Base-by-base conservation (phyloP, 2,113 vertebrate genomes). In the Pachypanchax playfairii region DNA sequence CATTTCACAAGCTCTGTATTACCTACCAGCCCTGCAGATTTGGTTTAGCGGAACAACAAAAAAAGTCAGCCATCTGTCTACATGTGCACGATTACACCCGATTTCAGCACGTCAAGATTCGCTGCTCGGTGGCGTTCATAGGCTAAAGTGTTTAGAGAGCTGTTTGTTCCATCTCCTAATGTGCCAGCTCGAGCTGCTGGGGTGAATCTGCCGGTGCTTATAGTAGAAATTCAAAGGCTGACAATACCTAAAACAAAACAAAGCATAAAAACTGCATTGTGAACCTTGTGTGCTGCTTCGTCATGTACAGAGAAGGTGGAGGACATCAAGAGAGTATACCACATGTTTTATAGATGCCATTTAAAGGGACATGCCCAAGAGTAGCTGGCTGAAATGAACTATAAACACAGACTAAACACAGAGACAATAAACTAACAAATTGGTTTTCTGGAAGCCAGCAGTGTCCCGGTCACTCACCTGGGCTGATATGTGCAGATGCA, bases 391-490 rank as follows among this genome's bases (percentile, higher is more conserved):
- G 85, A 89, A 85, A 86, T 91, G 87, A 88, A 91, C 85, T 89
- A 87, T 87, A 90, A 89, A 89, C 74, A 56, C 60, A 8, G 72
- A 88, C 88, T 87, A 90, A 90, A 92, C 85, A 80, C 74, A 79
- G 84, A 90, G 85, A 88, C 88, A 91, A 90, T 90, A 91, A 91
- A 90, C 85, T 88, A 91, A 89, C 85, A 91, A 89, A 90, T 88
- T 88, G 88, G 80, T 87, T 91, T 89, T 85, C 84, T 86, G 69
- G 85, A 83, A 90, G 83, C 82, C 84, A 86, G 82, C 80, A 55
- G 81, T 75, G 84, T 82, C 84, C 80, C 73, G 36, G 64, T 81
- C 79, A 47, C 75, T 83, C 41, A 36, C 59, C 48, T 0, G 5
- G 56, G 80, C 83, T 81, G 76, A 88, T 84, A 76, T 60, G 29